Base-by-base conservation (phyloP, 2,113 vertebrate genomes). In the Rhegmatorhina hoffmannsi region DNA sequence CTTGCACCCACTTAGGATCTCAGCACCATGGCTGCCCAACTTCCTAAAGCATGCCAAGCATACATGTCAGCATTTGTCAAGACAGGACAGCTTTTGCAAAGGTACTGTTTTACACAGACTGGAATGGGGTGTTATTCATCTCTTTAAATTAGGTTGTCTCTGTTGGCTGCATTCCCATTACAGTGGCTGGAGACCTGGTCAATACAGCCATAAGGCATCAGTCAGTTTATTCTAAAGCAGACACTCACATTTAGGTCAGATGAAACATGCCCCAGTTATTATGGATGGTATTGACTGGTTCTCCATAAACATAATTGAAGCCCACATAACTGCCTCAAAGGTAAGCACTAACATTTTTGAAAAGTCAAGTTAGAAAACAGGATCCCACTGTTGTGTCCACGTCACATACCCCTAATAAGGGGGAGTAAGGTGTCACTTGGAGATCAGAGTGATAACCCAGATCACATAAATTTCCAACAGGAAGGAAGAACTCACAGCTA, bases 131-230 rank as follows among this genome's bases (percentile, higher is more conserved):
- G 60, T 78, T 95, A 97, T 74, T 92, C 9, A 81, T 93, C 91
- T 94, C 80, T 81, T 67, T 93, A 92, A 94, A 92, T 96, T 84
- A 90, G 62, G 47, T 87, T 89, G 60, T 93, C 68, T 81, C 56
- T 92, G 38, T 90, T 92, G 86, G 73, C 64, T 90, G 68, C 5
- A 33, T 84, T 95, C 68, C 92, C 7, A 4, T 72, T 92, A 68
- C 56, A 89, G 73, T 74, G 2, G 0, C 80, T 68, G 60, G 60
- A 86, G 73, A 90, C 67, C 33, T 88, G 88, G 95, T 95, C 95
- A 96, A 95, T 97, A 90, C 23, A 93, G 90, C 80, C 29, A 5
- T 55, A 70, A 92, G 89, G 90, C 86, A 94, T 82, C 77, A 84
- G 84, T 70, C 89, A 81, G 52, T 89, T 90, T 81, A 84, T 94